A percentile compares a stretch with the other conserved stretches of the same genome.
phyloP scores from a whole-genome alignment of 2,113 vertebrate species.

The Corythoichthys intestinalis region DNA sequence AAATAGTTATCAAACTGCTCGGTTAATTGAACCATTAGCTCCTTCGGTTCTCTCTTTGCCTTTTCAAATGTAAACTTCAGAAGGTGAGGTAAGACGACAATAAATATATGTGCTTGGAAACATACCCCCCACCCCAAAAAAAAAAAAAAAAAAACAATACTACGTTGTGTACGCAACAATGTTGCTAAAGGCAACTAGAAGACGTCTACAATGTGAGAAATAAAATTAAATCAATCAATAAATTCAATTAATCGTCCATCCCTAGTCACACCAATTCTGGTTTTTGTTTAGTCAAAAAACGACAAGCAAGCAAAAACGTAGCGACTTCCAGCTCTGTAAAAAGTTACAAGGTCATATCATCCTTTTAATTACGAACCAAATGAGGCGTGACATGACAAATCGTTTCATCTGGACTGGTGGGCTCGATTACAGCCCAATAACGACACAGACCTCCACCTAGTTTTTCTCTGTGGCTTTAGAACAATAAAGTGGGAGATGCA shows the following conservation, averaged over 20 bases:
- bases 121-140: neutral
- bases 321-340: neutral
- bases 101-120: too few relatives aligned
- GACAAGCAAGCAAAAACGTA: neutral
- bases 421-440: neutral
- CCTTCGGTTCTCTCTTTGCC: too few relatives aligned
- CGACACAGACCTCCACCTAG: conserved; percentile 4
- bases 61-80: too few relatives aligned
- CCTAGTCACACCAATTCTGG: neutral
- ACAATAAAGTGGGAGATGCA: neutral
- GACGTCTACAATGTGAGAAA: neutral
- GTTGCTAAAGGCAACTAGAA: too few relatives aligned
- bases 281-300: conserved; percentile 10
- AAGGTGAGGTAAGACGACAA: too few relatives aligned
- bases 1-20: too few relatives aligned
- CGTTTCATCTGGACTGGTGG: conserved; percentile 4
- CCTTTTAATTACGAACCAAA: conserved; percentile 10
- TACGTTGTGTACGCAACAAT: too few relatives aligned
- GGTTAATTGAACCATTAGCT: too few relatives aligned
- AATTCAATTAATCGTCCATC: neutral
- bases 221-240: neutral
- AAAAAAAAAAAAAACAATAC: neutral
- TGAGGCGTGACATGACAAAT: conserved; percentile 12
- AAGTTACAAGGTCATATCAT: conserved; percentile 10
- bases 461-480: neutral